Percentiles rank a stretch among this genome's conserved stretches.
phyloP scores from a whole-genome alignment of 2,888 invertebrate genomes.

The Epicampocera succincta region DNA sequence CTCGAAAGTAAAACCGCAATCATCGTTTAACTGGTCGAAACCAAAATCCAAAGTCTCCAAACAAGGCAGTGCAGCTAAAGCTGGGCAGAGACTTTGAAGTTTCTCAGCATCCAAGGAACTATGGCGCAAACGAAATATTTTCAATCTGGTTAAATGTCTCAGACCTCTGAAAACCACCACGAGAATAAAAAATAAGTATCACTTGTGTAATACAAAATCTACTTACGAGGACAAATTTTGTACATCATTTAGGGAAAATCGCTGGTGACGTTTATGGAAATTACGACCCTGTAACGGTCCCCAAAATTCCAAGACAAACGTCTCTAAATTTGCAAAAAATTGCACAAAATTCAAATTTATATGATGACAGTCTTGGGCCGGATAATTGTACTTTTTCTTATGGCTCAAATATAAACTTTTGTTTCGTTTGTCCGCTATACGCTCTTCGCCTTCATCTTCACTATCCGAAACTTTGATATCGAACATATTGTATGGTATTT shows the following conservation, averaged over 20 bases:
- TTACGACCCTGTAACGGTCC: slow-evolving; percentile 73
- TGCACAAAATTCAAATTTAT: slow-evolving; percentile 75
- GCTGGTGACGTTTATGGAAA: slow-evolving; percentile 75
- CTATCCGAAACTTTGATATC: slow-evolving; percentile 72
- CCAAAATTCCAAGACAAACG: slow-evolving; percentile 75
- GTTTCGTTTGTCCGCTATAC: slow-evolving; percentile 72
- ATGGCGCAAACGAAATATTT: slow-evolving; percentile 75
- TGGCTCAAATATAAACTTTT: slow-evolving; percentile 68
- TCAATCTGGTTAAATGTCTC: slow-evolving; percentile 69
- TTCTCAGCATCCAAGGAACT: slow-evolving; percentile 76
- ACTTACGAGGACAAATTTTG: slow-evolving; percentile 73
- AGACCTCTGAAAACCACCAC: slow-evolving; percentile 71
- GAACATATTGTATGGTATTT: slow-evolving; percentile 66
- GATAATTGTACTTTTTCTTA: slow-evolving; percentile 72
- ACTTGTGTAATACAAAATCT: not conserved
- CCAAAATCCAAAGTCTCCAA: slow-evolving; percentile 76
- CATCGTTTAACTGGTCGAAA: slow-evolving; percentile 74
- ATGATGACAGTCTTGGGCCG: slow-evolving; percentile 76
- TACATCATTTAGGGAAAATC: slow-evolving; percentile 77
- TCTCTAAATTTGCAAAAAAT: slow-evolving; percentile 72
- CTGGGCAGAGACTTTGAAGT: slow-evolving; percentile 71
- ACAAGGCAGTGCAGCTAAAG: slow-evolving; percentile 68
- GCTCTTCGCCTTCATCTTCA: slow-evolving; percentile 71
- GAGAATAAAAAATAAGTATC: not conserved
- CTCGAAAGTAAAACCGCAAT: slow-evolving; percentile 73